Base-by-base conservation (phyloP, 92 coral and sea anemone species). In the Isaurus tuberculatus region DNA sequence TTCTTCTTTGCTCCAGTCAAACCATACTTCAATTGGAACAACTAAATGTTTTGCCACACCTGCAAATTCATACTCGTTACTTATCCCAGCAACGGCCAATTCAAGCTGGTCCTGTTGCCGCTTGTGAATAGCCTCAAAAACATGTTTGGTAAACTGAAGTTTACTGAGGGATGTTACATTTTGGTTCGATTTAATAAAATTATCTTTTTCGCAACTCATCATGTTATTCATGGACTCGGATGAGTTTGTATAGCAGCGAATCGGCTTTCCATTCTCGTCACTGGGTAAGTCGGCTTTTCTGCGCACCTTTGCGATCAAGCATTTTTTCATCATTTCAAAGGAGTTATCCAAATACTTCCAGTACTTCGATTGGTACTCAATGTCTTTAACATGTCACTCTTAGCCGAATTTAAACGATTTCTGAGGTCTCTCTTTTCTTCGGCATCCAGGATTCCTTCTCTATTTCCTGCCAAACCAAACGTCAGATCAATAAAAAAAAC, bases 121-220 rank as follows among this genome's bases (percentile, higher is more conserved):
- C 2, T 25, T 29, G 68, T 91, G 86, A 13, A 91, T 79, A 75
- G 34, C 88, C 84, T 89, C 88, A 25, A 91, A 91, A n/a, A 91
- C 90, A 27, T 90, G 80, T 25, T 64, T 66, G 55, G 71, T 43
- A 46, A 68, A 81, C 73, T 81, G 75, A 6, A 81, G 9, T 64
- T 81, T 81, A 61, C 44, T 81, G 66, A 66, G 86, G 30, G 67
- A 46, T 15, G 58, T 23, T 9, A 55, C 65, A 55, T 20, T 42
- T 15, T 55, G 72, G 17, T 81, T 81, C 20, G 26, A 46, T 28
- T 53, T 49, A 2, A 69, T 30, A 51, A 15, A 65, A 32, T 32
- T 65, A 22, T 65, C 70, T 26, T 65, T 65, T 32, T 32, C 70
- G 25, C 32, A 17, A 8, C 70, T 9, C 70, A 65, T 65, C 13